Conservation (phyloP, 1,140 invertebrate species). For the Hirudo medicinalis region DNA sequence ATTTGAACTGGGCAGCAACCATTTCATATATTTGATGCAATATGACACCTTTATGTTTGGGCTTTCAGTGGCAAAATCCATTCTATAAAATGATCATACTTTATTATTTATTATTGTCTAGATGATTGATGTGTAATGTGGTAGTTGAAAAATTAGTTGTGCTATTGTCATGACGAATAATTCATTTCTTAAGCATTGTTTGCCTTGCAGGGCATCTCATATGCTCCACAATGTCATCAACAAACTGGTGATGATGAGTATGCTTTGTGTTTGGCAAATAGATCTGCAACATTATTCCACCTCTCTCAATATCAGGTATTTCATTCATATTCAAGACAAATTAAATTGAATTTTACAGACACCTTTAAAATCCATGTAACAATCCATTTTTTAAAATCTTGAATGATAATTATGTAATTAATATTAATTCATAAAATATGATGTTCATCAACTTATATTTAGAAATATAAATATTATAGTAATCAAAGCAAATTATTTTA, state of each 20-base stretch:
- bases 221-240: neutral
- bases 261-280: slow-evolving; percentile 17
- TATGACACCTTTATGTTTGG: too few relatives aligned
- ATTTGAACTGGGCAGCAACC: too few relatives aligned
- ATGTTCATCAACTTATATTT: neutral
- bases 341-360: neutral
- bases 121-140: neutral
- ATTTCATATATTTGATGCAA: too few relatives aligned
- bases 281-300: slow-evolving; percentile 20
- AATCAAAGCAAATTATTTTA: neutral
- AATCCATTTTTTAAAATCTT: neutral
- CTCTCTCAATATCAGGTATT: slow-evolving; percentile 20
- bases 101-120: neutral
- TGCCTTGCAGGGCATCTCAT: neutral
- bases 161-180: neutral
- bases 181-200: neutral
- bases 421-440: neutral
- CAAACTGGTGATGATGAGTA: slow-evolving; percentile 12
- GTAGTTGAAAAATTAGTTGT: neutral
- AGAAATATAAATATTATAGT: neutral
- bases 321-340: neutral
- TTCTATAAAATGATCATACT: neutral
- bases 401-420: neutral
- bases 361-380: neutral
- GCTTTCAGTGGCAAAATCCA: neutral